A percentile compares a stretch with the other conserved stretches of the same genome.
These are phyloP conservation scores for Fregetta grallaria DNA, from an alignment of 2,113 vertebrate species.

Conservation along the genomic window DNA sequence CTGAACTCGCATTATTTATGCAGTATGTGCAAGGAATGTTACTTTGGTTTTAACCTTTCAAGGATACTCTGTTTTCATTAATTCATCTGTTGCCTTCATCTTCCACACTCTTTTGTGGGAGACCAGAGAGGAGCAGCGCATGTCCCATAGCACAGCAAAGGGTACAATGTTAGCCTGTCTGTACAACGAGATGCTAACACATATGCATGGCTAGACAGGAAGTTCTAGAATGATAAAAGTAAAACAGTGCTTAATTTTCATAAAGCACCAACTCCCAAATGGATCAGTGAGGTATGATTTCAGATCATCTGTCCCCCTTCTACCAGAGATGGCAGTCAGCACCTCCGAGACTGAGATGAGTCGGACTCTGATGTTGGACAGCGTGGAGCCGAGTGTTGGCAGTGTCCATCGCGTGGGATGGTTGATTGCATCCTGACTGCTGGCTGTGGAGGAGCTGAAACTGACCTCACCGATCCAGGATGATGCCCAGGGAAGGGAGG, in stretches of 20 bases:
- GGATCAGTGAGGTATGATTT: background rate
- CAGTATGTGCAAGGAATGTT: background rate
- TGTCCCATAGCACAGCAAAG: background rate
- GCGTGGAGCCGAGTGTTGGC: fast-evolving
- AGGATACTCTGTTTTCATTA: background rate
- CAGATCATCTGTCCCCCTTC: background rate
- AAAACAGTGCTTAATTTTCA: background rate
- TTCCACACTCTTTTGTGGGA: background rate
- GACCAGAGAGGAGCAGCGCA: background rate
- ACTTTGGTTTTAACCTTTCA: background rate
- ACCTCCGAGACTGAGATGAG: background rate
- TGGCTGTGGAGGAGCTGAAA: background rate
- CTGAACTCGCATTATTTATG: background rate
- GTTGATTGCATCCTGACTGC: background rate
- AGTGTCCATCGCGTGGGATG: fast-evolving
- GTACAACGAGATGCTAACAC: background rate
- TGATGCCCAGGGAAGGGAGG: background rate
- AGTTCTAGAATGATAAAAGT: background rate
- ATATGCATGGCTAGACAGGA: fast-evolving
- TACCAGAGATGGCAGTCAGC: background rate
- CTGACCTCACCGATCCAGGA: background rate
- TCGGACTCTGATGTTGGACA: fast-evolving
- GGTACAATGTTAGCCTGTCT: background rate
- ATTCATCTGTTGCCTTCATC: background rate
- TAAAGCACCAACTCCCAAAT: background rate